Conservation (phyloP, 2,113 vertebrate genomes). For the Erpornis zantholeuca region DNA sequence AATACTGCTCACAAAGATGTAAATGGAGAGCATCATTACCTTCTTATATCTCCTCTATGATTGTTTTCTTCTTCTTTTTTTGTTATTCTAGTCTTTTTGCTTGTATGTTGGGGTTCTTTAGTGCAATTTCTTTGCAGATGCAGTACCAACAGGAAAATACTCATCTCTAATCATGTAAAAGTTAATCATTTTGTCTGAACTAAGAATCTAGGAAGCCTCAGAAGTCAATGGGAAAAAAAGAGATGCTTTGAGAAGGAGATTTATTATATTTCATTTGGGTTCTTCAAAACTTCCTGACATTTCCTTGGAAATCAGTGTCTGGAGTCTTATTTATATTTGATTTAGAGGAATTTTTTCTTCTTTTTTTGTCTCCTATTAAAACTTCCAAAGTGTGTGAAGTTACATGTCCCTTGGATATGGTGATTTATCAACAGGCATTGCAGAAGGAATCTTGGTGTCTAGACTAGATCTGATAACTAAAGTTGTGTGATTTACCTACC, state of each 20-base stretch:
- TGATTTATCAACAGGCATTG: background rate
- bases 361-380: background rate
- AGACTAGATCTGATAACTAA: background rate
- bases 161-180: background rate
- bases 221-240: background rate
- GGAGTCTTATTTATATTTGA: background rate
- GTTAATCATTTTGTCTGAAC: background rate
- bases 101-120: background rate
- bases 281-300: background rate
- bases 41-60: background rate
- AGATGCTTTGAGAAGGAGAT: background rate
- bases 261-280: background rate
- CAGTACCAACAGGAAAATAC: background rate
- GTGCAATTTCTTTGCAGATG: background rate
- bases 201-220: background rate
- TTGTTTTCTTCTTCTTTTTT: background rate
- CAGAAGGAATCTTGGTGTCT: background rate
- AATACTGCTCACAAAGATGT: rapidly evolving
- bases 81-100: background rate
- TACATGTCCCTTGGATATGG: background rate
- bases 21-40: rapidly evolving
- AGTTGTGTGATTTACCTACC: background rate
- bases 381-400: background rate
- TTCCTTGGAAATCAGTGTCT: background rate
- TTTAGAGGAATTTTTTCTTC: background rate